Conservation (phyloP, 2,113 vertebrate species). For the Emydura subglobosa region DNA sequence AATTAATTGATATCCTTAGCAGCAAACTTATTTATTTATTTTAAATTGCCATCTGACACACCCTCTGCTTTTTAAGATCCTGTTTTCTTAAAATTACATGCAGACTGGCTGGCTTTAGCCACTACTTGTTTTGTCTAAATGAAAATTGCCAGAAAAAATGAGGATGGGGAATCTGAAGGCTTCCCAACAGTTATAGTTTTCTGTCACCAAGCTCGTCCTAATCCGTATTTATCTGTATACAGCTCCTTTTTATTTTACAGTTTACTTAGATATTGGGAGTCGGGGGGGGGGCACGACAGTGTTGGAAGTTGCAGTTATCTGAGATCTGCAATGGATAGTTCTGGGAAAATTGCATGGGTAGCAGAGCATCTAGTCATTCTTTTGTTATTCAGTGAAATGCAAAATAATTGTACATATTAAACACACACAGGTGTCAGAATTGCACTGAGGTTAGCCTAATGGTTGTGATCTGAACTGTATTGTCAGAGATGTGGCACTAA, state of each 20-base stretch:
- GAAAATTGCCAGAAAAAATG: background rate
- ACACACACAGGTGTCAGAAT: background rate
- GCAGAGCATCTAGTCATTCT: background rate
- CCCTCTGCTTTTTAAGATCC: background rate
- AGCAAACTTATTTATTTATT: background rate
- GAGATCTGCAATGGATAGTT: background rate
- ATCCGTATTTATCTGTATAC: background rate
- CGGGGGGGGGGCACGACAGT: background rate
- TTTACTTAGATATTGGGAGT: background rate
- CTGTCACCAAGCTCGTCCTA: background rate
- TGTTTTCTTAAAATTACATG: background rate
- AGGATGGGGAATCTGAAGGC: background rate
- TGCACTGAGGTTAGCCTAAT: background rate
- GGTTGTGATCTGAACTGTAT: rapidly evolving
- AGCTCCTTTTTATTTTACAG: background rate
- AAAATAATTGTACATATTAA: background rate
- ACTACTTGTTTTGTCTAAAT: background rate
- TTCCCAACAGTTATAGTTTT: background rate
- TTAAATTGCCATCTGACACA: background rate
- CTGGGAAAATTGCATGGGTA: background rate
- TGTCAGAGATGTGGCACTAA: background rate
- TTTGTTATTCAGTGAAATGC: rapidly evolving
- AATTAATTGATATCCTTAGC: background rate
- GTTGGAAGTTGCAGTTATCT: background rate
- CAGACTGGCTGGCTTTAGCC: background rate